Base-by-base conservation (phyloP, 1,140 invertebrate genomes). In the Forficula auricularia region DNA sequence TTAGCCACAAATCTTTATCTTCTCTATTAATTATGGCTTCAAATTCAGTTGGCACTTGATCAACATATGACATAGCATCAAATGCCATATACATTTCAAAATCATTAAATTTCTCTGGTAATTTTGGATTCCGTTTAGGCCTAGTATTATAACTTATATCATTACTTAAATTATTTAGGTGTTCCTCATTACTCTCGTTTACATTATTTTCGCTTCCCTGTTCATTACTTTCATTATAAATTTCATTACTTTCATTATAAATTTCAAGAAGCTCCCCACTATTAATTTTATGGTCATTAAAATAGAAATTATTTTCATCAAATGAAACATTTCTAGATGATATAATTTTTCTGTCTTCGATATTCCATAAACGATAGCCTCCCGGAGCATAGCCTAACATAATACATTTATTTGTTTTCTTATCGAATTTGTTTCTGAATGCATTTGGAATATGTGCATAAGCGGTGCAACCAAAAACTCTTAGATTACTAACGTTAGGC, bases 391-490 rank as follows among this genome's bases (percentile, higher is more conserved):
- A 49, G 0, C 48, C 44, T 22, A 48, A 16, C 38, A 49, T 40
- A 3, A 40, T 22, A 38, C 36, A 38, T 40, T 37, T 36, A 3
- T 46, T n/a, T 2, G 40, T 10, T 13, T 41, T 20, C 12, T 41
- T 42, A 2, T 46, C 30, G 19, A 49, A 45, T 22, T 49, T 49
- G 22, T 22, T 38, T 12, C 10, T 35, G 9, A n/a, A 45, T 0
- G 46, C 40, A 40, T 42, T 50, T 44, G 2, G 50, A 33, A 50
- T 47, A 14, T 45, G 43, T 10, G n/a, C 4, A 31, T 52, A 45
- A 40, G 36, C 46, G 15, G 9, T 42, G 34, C 38, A 47, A 13
- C 45, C 37, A 38, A 48, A 51, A 14, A 50, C 38, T 22, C 44
- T 3, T 8, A 50, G 19, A 40, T 50, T 49, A 45, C 15, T 44